These are phyloP conservation scores for Drosophila maculinotata DNA, from an alignment of 2,888 invertebrate species.

Conservation along the genomic window DNA sequence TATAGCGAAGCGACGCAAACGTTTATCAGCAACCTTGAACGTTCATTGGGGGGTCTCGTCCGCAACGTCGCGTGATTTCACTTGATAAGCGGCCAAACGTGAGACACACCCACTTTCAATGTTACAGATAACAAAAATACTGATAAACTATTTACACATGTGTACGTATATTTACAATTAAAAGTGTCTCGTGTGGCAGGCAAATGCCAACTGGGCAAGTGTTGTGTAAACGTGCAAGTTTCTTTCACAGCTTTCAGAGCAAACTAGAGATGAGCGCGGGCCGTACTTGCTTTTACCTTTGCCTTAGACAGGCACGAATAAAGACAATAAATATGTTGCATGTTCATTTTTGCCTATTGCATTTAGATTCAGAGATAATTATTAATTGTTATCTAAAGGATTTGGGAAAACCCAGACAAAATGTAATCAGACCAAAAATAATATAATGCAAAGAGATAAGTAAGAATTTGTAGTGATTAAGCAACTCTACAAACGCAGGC, in stretches of 20 bases:
- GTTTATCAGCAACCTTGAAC: conserved; percentile 72
- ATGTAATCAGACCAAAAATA: too few relatives aligned
- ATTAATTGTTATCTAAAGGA: too few relatives aligned
- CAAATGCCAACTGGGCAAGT: conserved; percentile 52
- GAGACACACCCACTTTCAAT: conserved; percentile 66
- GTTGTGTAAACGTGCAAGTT: conserved; percentile 39
- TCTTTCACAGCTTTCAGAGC: conserved; percentile 14
- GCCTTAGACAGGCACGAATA: too few relatives aligned
- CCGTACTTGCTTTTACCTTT: too few relatives aligned
- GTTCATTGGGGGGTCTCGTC: conserved; percentile 58
- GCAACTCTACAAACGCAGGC: too few relatives aligned
- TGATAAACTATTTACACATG: conserved; percentile 10
- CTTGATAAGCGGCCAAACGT: conserved; percentile 73
- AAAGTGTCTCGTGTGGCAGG: conserved; percentile 43
- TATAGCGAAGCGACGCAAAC: conserved; percentile 27
- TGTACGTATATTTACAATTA: conserved; percentile 24
- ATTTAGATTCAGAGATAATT: too few relatives aligned
- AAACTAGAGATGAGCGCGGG: too few relatives aligned
- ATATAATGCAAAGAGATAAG: too few relatives aligned
- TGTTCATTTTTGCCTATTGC: too few relatives aligned
- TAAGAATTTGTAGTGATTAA: too few relatives aligned
- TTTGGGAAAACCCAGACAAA: too few relatives aligned
- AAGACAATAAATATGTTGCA: too few relatives aligned
- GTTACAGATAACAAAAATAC: conserved; percentile 28
- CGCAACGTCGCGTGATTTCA: conserved; percentile 49